Conservation (phyloP, 2,113 vertebrate species). For the Apeltes quadracus region DNA sequence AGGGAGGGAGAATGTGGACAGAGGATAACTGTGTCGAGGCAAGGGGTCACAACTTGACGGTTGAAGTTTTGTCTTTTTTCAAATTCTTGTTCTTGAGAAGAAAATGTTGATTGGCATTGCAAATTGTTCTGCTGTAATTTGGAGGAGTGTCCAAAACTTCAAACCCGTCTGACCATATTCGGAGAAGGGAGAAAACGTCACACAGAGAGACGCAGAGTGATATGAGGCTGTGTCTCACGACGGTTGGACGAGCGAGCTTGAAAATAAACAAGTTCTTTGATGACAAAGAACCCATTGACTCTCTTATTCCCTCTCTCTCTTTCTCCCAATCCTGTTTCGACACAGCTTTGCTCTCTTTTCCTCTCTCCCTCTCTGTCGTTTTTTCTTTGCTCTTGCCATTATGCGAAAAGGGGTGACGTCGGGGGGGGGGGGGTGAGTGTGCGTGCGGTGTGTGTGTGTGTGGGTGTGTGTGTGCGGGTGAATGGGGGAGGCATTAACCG, state of each 20-base stretch:
- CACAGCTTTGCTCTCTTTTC: conserved; percentile 66
- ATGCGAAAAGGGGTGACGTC: conserved; percentile 55
- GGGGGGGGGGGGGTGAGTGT: conserved; percentile 58
- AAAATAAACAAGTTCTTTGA: conserved; percentile 85
- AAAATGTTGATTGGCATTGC: conserved; percentile 29
- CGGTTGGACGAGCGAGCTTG: conserved; percentile 81
- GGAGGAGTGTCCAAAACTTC: conserved; percentile 16
- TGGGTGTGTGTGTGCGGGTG: conserved; percentile 9
- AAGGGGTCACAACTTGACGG: conserved; percentile 36
- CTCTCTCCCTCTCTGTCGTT: conserved; percentile 49
- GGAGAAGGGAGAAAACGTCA: conserved; percentile 10
- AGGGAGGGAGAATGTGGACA: conserved; percentile 62
- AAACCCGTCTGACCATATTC: conserved; percentile 3
- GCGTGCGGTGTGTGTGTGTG: conserved; percentile 6
- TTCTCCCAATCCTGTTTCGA: conserved; percentile 78
- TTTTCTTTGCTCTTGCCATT: conserved; percentile 59
- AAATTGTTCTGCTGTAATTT: conserved; percentile 53
- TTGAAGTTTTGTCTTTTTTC: conserved; percentile 13
- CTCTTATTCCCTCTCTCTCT: conserved; percentile 76
- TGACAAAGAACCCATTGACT: conserved; percentile 87
- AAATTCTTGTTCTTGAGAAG: conserved; percentile 6
- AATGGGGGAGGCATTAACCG: conserved; percentile 64
- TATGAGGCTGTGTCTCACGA: conserved; percentile 76
- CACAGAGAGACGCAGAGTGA: conserved; percentile 52
- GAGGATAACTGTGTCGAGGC: conserved; percentile 65